Evolutionary conservation across 2,797 vertebrate species (phyloP).

Genomic region (Cyclopterus lumpus): DNA sequence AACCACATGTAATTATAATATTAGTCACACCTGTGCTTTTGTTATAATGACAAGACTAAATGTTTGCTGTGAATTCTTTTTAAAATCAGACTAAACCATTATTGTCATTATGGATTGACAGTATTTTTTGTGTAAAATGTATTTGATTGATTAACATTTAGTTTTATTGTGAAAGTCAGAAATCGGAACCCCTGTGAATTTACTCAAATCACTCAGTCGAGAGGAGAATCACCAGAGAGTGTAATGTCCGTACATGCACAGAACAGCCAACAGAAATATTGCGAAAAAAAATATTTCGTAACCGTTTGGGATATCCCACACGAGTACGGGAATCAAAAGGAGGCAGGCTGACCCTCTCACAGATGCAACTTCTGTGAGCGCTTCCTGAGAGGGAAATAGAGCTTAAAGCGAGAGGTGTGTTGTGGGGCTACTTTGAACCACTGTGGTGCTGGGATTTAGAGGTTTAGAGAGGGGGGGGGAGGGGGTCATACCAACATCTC

Average conservation of each 20-base stretch:
- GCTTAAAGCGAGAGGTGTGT: slow-evolving; percentile 24
- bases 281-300: too few species aligned
- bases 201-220: too few species aligned
- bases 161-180: not conserved
- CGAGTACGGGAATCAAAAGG: not conserved
- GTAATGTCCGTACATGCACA: not conserved
- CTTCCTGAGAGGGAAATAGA: slow-evolving; percentile 16
- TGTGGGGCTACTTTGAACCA: slow-evolving; percentile 22
- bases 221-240: too few species aligned
- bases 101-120: not conserved
- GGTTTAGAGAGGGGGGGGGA: not conserved
- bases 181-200: not conserved
- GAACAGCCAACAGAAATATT: not conserved
- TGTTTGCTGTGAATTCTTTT: not conserved
- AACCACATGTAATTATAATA: too few species aligned
- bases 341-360: not conserved
- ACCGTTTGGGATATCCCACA: not conserved
- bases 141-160: too few species aligned
- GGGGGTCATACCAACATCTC: slow-evolving; percentile 14
- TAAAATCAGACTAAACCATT: not conserved
- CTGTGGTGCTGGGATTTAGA: slow-evolving; percentile 28
- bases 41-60: too few species aligned
- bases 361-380: not conserved
- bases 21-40: too few species aligned
- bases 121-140: too few species aligned